Conservation (phyloP, 1,140 invertebrate species). For the Lepeophtheirus salmonis region DNA sequence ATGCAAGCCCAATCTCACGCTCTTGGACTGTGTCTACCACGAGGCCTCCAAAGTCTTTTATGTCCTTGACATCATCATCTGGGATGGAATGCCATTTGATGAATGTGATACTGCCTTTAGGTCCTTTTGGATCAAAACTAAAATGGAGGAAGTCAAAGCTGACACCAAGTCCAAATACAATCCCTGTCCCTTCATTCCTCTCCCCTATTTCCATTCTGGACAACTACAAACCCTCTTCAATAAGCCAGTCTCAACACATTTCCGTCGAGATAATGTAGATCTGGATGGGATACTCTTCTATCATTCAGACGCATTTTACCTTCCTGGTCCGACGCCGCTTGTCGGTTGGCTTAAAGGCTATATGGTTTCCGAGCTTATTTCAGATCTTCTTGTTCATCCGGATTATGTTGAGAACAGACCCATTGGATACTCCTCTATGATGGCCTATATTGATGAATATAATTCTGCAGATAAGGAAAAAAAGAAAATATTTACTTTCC, state of each 20-base stretch:
- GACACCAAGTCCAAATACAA: too few species aligned
- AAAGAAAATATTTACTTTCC: too few species aligned
- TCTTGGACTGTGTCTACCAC: constrained; percentile 34
- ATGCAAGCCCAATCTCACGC: constrained; percentile 20
- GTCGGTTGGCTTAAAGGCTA: constrained; percentile 70
- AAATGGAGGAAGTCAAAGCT: constrained; percentile 36
- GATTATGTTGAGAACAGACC: neutral
- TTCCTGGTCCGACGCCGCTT: constrained; percentile 52
- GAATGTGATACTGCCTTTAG: constrained; percentile 61
- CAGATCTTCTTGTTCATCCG: constrained; percentile 23
- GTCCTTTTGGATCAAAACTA: constrained; percentile 49
- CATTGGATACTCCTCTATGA: neutral
- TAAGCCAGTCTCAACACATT: neutral
- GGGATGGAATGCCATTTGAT: constrained; percentile 50
- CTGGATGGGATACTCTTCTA: constrained; percentile 64
- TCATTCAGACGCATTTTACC: constrained; percentile 55
- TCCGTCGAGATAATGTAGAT: constrained; percentile 18
- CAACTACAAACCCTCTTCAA: too few species aligned
- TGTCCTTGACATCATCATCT: constrained; percentile 35
- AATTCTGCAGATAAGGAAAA: too few species aligned
- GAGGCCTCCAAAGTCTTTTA: constrained; percentile 30
- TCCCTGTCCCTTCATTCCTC: constrained; percentile 31
- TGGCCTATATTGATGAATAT: neutral
- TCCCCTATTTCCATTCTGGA: too few species aligned
- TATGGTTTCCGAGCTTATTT: constrained; percentile 63